Conservation (phyloP, 1,140 invertebrate species). For the Diorhabda carinulata region DNA sequence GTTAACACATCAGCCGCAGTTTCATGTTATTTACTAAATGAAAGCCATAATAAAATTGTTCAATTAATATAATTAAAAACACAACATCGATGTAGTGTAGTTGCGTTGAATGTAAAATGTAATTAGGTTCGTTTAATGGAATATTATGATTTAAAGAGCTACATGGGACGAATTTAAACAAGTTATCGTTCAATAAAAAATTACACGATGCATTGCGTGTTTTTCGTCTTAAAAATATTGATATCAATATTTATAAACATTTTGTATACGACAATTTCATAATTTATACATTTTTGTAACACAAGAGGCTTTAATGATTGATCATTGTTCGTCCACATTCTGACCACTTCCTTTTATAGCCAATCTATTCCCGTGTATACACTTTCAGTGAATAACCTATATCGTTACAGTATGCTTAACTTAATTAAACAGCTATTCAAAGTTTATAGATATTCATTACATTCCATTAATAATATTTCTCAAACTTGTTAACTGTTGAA, state of each 20-base stretch:
- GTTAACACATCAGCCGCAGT: background rate
- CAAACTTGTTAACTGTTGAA: too few species aligned
- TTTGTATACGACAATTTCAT: background rate
- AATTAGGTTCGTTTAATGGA: background rate
- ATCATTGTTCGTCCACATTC: too few species aligned
- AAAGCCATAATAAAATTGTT: background rate
- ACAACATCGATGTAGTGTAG: background rate
- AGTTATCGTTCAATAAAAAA: constrained; percentile 3
- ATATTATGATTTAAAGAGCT: background rate
- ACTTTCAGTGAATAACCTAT: too few species aligned
- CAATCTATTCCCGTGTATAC: too few species aligned
- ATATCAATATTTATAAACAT: constrained; percentile 3
- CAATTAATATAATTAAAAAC: background rate
- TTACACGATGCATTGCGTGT: background rate
- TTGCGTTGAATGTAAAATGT: background rate
- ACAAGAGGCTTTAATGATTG: too few species aligned
- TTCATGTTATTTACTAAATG: background rate
- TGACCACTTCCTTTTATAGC: too few species aligned
- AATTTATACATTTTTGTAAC: too few species aligned
- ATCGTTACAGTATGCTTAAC: too few species aligned
- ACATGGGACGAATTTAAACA: background rate
- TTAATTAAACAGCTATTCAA: too few species aligned
- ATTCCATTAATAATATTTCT: too few species aligned
- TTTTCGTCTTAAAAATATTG: background rate
- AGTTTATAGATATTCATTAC: too few species aligned